Conservation (phyloP, 1,140 invertebrate species). For the Branchinecta lindahli region DNA sequence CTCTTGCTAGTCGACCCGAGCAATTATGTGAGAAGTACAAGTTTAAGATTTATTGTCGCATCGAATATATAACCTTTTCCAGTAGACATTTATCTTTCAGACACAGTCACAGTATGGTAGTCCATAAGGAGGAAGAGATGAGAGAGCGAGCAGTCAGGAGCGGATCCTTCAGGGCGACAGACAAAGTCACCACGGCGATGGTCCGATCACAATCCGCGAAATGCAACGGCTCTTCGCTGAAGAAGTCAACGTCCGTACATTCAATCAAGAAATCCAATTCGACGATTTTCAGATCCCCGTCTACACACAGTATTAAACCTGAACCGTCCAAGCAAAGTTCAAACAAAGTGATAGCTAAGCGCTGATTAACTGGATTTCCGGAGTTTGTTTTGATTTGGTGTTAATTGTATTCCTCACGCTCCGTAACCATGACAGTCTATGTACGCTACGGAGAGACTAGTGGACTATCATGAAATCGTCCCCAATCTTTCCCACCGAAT, state of each 20-base stretch:
- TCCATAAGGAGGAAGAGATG: neutral
- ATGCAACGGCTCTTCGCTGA: neutral
- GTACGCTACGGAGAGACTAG: too few species aligned
- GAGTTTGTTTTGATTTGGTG: too few species aligned
- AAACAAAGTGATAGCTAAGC: neutral
- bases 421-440: too few species aligned
- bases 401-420: too few species aligned
- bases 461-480: too few species aligned
- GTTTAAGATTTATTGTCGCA: too few species aligned
- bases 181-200: neutral
- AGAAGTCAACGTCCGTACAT: neutral
- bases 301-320: neutral
- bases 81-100: neutral
- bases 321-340: slow-evolving; percentile 6
- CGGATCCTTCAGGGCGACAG: neutral
- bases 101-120: neutral
- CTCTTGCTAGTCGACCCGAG: too few species aligned
- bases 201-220: neutral
- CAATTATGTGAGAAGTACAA: too few species aligned
- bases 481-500: too few species aligned
- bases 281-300: neutral
- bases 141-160: neutral
- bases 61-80: too few species aligned
- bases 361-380: too few species aligned
- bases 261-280: neutral